These are phyloP conservation scores for Drosophila neotestacea DNA, from an alignment of 2,888 invertebrate genomes.

Conservation along the genomic window DNA sequence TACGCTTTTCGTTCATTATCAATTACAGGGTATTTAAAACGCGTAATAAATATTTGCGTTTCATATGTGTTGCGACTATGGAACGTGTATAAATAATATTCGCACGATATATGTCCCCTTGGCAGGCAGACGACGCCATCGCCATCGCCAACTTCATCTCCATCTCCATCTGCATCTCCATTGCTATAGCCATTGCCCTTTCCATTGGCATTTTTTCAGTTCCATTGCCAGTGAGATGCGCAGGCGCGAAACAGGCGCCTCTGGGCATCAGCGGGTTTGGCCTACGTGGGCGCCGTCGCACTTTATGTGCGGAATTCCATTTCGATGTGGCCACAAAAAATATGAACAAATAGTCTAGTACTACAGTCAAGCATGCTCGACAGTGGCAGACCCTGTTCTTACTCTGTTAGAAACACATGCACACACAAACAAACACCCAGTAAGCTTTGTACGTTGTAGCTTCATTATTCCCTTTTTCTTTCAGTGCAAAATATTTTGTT, in stretches of 20 bases:
- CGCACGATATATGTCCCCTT: conserved; percentile 84
- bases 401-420: too few relatives aligned
- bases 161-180: conserved; percentile 20
- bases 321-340: conserved; percentile 39
- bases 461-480: too few relatives aligned
- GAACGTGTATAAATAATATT: conserved; percentile 83
- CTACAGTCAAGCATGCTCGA: too few relatives aligned
- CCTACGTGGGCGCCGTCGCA: conserved; percentile 76
- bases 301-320: conserved; percentile 72
- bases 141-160: conserved; percentile 17
- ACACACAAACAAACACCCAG: too few relatives aligned
- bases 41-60: conserved; percentile 80
- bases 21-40: conserved; percentile 40
- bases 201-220: background rate
- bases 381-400: too few relatives aligned
- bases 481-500: too few relatives aligned
- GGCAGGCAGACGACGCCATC: conserved; percentile 65
- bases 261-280: conserved; percentile 74
- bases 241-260: conserved; percentile 83
- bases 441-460: too few relatives aligned
- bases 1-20: background rate
- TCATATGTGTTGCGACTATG: conserved; percentile 59
- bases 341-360: background rate
- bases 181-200: conserved; percentile 16
- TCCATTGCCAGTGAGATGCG: conserved; percentile 47